Evolutionary conservation across 2,888 invertebrate species (phyloP), one percentile per base, ranked within the genome.

Genomic region (Maniola hyperantus): DNA sequence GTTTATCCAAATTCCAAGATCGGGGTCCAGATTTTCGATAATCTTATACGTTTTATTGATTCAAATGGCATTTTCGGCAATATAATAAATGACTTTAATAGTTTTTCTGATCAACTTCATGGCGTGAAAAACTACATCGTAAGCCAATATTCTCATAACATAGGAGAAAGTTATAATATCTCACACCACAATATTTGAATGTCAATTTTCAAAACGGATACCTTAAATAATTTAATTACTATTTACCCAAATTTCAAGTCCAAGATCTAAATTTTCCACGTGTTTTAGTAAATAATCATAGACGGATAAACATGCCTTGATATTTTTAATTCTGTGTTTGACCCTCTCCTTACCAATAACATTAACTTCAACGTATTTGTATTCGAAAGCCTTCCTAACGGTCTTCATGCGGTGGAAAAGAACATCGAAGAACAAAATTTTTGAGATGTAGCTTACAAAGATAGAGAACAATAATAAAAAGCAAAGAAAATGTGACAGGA

Each of bases 221-320:
- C n/a, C 34, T 34, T 34, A 36, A 36, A n/a, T n/a, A n/a, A n/a
- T n/a, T 36, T 36, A 36, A 8, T 36, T 8, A 8, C 15, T 59
- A 48, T 26, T 60, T 53, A 67, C 66, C 63, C 57, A 67, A 34
- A 67, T 53, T 42, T 63, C 63, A 10, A 67, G n/a, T 15, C 63
- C 57, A 36, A 11, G 7, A n/a, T 63, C 63, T 63, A 67, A 58
- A 46, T 54, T 63, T 20, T 67, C 53, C 8, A 63, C 15, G 10
- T 13, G 34, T 6, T 46, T n/a, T 34, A 67, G 36, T 6, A 67
- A 8, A 58, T 55, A 42, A 36, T 63, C 58, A 11, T 67, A 67
- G 11, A 39, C 44, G 1, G 48, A 15, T 6, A 67, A 20, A 46
- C 63, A 63, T 10, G 33, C 58, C n/a, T 39, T 67, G 26, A 67